A percentile compares a stretch with the other conserved stretches of the same genome.
Evolutionary conservation across 1,140 invertebrate species (phyloP).

Genomic region (Drosophila lacertosa): DNA sequence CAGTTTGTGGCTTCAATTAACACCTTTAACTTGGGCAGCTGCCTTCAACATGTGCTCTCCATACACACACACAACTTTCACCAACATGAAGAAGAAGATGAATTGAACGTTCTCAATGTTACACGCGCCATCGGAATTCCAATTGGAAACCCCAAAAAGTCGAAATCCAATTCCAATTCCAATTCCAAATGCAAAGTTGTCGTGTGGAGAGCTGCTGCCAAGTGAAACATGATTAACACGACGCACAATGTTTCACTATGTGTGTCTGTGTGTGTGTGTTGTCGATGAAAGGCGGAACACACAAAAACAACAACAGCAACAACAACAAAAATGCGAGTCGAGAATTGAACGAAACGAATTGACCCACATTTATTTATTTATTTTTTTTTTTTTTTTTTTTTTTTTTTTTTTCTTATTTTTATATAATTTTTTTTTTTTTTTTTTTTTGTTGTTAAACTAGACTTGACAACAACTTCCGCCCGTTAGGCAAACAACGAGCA

Average conservation of each 20-base stretch:
- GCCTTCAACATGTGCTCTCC: slow-evolving; percentile 16
- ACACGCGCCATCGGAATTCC: slow-evolving; percentile 35
- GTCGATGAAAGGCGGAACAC: slow-evolving; percentile 47
- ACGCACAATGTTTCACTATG: slow-evolving; percentile 67
- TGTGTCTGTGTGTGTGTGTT: slow-evolving; percentile 32
- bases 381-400: slow-evolving; percentile 31
- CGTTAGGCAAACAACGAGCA: slow-evolving; percentile 43
- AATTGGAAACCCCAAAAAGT: slow-evolving; percentile 17
- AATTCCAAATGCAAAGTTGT: slow-evolving; percentile 71
- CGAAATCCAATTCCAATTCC: slow-evolving; percentile 6
- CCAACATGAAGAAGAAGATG: slow-evolving; percentile 27
- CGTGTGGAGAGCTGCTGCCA: slow-evolving; percentile 46
- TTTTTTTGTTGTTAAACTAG: not conserved
- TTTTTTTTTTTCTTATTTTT: slow-evolving; percentile 14
- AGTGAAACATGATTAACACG: slow-evolving; percentile 80
- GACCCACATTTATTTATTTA: slow-evolving; percentile 53
- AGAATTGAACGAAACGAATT: slow-evolving; percentile 46
- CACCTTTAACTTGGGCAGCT: slow-evolving; percentile 33
- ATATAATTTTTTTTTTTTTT: not conserved
- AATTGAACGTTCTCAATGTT: slow-evolving; percentile 67
- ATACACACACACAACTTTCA: slow-evolving; percentile 54
- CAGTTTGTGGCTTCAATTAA: slow-evolving; percentile 27
- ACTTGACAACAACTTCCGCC: slow-evolving; percentile 41
- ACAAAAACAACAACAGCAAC: slow-evolving; percentile 7
- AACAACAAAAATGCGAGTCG: slow-evolving; percentile 20